A percentile compares a stretch with the other conserved stretches of the same genome.
Conservation (phyloP, 2,113 vertebrate species). For the Alaudala cheleensis region DNA sequence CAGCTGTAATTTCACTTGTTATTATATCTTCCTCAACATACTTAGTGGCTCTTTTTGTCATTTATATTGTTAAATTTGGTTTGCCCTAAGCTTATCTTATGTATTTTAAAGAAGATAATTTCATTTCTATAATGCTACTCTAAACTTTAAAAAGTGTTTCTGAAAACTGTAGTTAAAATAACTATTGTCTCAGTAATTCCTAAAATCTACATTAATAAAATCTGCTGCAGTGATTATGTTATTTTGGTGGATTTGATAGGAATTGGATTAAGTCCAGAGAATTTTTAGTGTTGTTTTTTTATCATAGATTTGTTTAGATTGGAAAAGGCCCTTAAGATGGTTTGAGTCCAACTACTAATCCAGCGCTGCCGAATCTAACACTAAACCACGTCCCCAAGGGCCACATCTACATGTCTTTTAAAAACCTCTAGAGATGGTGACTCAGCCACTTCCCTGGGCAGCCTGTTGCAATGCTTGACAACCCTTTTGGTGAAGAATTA, state of each 20-base stretch:
- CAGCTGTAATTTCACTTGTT: slow-evolving; percentile 3
- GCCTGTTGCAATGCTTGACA: neutral
- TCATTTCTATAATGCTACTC: neutral
- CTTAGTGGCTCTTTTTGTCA: neutral
- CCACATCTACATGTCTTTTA: neutral
- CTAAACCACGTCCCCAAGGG: neutral
- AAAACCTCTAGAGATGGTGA: neutral
- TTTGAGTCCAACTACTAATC: neutral
- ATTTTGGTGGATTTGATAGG: neutral
- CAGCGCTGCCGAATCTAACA: neutral
- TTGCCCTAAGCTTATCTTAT: neutral
- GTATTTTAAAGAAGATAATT: neutral
- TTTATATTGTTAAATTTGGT: neutral
- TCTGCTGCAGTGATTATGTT: neutral
- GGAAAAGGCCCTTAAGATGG: neutral
- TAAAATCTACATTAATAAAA: neutral
- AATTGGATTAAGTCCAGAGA: neutral
- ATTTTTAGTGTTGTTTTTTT: neutral
- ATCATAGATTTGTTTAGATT: neutral
- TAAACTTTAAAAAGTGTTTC: neutral
- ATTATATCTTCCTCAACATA: neutral
- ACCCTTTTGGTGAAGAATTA: neutral
- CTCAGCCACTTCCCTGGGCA: neutral
- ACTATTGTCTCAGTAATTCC: neutral
- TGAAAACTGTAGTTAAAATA: slow-evolving; percentile 3